Evolutionary conservation across 2,888 invertebrate species (phyloP).

Genomic region (Heliconius ismenius): DNA sequence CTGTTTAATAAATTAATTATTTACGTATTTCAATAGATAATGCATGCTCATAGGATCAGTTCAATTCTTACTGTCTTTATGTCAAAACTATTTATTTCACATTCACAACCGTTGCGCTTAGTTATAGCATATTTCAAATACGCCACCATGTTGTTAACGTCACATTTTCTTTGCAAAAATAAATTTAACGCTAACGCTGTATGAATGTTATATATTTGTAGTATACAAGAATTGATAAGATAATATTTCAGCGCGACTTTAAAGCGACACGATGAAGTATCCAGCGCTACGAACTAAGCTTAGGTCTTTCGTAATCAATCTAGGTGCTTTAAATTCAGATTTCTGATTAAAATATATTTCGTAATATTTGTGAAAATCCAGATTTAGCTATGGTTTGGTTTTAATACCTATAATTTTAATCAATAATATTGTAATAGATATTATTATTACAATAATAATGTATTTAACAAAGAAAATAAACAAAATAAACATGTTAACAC

Average conservation of each 20-base stretch:
- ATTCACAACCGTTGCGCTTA: background rate
- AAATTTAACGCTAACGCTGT: background rate
- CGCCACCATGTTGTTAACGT: too few relatives aligned
- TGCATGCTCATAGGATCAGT: too few relatives aligned
- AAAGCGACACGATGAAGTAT: background rate
- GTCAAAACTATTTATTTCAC: background rate
- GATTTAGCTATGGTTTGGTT: background rate
- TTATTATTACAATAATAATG: too few relatives aligned
- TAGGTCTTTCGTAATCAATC: slow-evolving; percentile 4
- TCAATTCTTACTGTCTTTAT: too few relatives aligned
- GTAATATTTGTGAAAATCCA: background rate
- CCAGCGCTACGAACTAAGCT: slow-evolving; percentile 1
- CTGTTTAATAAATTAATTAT: too few relatives aligned
- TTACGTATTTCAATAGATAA: too few relatives aligned
- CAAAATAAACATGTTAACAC: slow-evolving; percentile 16
- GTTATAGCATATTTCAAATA: background rate
- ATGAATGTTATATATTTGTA: background rate
- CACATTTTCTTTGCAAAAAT: background rate
- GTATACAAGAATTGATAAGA: background rate
- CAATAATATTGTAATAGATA: background rate
- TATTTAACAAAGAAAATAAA: background rate
- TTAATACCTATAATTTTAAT: background rate
- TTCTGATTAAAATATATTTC: background rate
- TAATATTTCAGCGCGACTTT: background rate
- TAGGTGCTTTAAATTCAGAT: background rate